Evolutionary conservation across 1,140 invertebrate species (phyloP), one percentile per base, ranked within the genome.

Genomic region (Bombus haemorrhoidalis): DNA sequence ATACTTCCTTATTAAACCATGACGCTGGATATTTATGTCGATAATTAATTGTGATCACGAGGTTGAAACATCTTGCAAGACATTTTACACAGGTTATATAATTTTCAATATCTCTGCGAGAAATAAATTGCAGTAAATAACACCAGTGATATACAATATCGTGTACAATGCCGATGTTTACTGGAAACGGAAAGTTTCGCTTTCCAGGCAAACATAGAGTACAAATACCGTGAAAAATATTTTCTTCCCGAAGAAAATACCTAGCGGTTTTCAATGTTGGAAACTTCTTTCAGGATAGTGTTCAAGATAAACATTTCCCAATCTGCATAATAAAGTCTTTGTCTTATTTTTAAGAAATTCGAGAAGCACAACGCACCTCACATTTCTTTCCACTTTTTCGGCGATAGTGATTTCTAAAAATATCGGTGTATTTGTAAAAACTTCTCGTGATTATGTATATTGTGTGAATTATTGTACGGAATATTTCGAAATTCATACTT

Each of bases 161-260:
- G 66, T 37, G n/a, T 37, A 15, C 74, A 75, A 28, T 25, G 28
- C 32, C 22, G 73, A 53, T 75, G 73, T 75, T 75, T 75, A 75
- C 74, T 6, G 15, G 25, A 15, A 37, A 47, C 32, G 34, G 39
- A 32, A 34, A 64, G 57, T 64, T 78, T 64, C 39, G 59, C 8
- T 64, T 5, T 22, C 1, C 37, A 22, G 18, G 37, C 75, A 64
- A 62, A 78, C 75, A 78, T 32, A 34, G 53, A n/a, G 47, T 15
- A 59, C 74, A 76, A 76, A 76, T 76, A 76, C 10, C 34, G 32
- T n/a, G 8, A 13, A 79, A 79, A 68, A 68, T 79, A 47, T 79
- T 47, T 79, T 68, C 41, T 79, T 68, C 8, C 25, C 9, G 32
- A 13, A 25, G 32, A 10, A 47, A 39, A 39, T 18, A 41, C 75